Percentiles rank a stretch among this genome's conserved stretches.
phyloP scores from a whole-genome alignment of 2,888 invertebrate genomes.

The Dryobotodes eremita region DNA sequence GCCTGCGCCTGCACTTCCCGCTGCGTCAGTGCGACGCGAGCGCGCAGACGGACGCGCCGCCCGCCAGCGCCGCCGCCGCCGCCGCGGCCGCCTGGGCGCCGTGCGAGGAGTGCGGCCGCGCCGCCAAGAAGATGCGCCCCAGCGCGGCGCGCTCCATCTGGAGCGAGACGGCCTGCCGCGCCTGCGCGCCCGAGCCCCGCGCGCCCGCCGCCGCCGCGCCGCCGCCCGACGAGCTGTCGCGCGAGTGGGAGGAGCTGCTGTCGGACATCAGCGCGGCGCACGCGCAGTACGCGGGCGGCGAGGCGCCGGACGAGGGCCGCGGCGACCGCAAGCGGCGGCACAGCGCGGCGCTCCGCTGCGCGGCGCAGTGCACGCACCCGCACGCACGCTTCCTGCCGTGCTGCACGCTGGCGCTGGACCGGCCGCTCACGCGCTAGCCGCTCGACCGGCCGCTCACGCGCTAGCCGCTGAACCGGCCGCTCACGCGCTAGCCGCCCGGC shows the following conservation, averaged over 20 bases:
- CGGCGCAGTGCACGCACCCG: slow-evolving; percentile 80
- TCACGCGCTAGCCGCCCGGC: no score
- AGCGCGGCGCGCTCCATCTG: slow-evolving; percentile 76
- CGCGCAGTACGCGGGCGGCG: slow-evolving; percentile 85
- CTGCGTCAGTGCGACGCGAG: slow-evolving; percentile 82
- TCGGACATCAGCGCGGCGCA: slow-evolving; percentile 91
- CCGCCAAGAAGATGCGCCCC: slow-evolving; percentile 85
- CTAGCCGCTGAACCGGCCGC: no score
- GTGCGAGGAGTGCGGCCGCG: slow-evolving; percentile 83
- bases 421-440: slow-evolving; percentile 88
- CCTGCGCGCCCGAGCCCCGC: slow-evolving; percentile 75
- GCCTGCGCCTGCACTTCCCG: slow-evolving; percentile 93
- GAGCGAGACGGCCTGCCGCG: slow-evolving; percentile 74
- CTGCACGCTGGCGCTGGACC: slow-evolving; percentile 82
- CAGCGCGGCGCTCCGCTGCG: slow-evolving; percentile 84
- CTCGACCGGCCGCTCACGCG: no score
- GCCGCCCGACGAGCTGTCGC: slow-evolving; percentile 87
- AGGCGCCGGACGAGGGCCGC: slow-evolving; percentile 67
- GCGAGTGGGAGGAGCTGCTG: slow-evolving; percentile 92
- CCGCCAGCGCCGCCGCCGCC: slow-evolving; percentile 61
- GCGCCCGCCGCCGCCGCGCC: slow-evolving; percentile 70
- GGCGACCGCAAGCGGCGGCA: slow-evolving; percentile 91
- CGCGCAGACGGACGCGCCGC: slow-evolving; percentile 80
- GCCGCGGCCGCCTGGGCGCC: slow-evolving; percentile 72
- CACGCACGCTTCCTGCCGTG: slow-evolving; percentile 90